A percentile compares a stretch with the other conserved stretches of the same genome.
Evolutionary conservation across 2,888 invertebrate species (phyloP).

Genomic region (Deilephila elpenor): DNA sequence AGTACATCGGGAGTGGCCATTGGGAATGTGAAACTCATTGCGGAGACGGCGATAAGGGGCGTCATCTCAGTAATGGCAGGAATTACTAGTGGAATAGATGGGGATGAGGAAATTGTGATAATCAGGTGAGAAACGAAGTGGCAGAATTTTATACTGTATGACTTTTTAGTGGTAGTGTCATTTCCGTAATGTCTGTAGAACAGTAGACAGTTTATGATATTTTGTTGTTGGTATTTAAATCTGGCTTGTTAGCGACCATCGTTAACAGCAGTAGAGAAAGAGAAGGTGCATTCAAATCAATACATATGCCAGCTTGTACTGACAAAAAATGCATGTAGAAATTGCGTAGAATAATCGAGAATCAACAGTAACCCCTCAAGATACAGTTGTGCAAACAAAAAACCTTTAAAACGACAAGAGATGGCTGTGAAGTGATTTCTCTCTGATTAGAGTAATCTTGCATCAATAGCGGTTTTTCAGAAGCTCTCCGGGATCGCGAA

Average conservation of each 20-base stretch:
- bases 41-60: constrained; percentile 19
- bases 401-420: not conserved
- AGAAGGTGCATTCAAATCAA: no score
- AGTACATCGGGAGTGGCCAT: constrained; percentile 5
- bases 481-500: not conserved
- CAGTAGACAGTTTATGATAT: no score
- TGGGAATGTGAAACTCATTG: not conserved
- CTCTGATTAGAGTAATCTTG: constrained; percentile 15
- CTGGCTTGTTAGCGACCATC: no score
- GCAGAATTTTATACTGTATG: not conserved
- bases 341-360: not conserved
- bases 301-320: no score
- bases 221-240: no score
- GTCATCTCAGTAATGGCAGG: constrained; percentile 29
- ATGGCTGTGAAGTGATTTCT: not conserved
- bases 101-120: not conserved
- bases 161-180: no score
- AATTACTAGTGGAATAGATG: constrained; percentile 14
- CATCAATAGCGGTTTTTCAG: not conserved
- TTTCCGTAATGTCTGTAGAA: no score
- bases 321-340: no score
- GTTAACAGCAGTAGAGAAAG: no score
- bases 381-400: not conserved
- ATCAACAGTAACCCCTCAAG: not conserved
- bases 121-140: not conserved